Evolutionary conservation across 2,888 invertebrate species (phyloP).

Genomic region (Hirtodrosophila cameraria): DNA sequence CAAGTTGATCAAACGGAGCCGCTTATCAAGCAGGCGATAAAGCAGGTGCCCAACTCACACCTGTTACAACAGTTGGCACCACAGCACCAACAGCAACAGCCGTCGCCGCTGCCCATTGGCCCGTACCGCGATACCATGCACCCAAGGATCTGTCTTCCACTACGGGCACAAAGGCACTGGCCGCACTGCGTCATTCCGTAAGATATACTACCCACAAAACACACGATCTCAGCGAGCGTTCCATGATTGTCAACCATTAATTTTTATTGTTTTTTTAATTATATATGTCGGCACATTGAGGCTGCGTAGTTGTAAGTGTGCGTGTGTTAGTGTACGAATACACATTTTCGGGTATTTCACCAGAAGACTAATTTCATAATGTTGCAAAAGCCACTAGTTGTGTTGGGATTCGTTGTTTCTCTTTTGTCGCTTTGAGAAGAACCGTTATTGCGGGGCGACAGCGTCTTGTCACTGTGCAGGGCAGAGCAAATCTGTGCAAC

Average conservation of each 20-base stretch:
- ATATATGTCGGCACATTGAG: no score
- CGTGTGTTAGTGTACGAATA: no score
- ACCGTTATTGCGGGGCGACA: no score
- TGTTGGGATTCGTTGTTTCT: no score
- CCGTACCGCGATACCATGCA: slow-evolving; percentile 90
- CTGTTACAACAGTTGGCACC: slow-evolving; percentile 54
- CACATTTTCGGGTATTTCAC: no score
- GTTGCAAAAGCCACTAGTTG: no score
- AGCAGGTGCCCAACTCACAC: slow-evolving; percentile 77
- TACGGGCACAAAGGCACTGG: slow-evolving; percentile 89
- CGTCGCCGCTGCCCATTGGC: slow-evolving; percentile 84
- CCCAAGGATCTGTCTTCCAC: slow-evolving; percentile 92
- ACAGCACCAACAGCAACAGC: slow-evolving; percentile 58
- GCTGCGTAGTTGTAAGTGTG: no score
- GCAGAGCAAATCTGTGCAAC: slow-evolving; percentile 7
- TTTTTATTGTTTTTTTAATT: no score
- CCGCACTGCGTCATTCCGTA: slow-evolving; percentile 91
- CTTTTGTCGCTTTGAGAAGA: no score
- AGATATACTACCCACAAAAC: slow-evolving; percentile 94
- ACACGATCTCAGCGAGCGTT: slow-evolving; percentile 96
- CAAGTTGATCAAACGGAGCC: slow-evolving; percentile 84
- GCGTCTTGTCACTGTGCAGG: no score
- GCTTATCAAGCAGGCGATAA: slow-evolving; percentile 80
- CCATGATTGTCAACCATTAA: slow-evolving; percentile 90
- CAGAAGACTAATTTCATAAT: no score